Base-by-base conservation (phyloP, 92 coral and sea anemone genomes). In the Montipora capitata region DNA sequence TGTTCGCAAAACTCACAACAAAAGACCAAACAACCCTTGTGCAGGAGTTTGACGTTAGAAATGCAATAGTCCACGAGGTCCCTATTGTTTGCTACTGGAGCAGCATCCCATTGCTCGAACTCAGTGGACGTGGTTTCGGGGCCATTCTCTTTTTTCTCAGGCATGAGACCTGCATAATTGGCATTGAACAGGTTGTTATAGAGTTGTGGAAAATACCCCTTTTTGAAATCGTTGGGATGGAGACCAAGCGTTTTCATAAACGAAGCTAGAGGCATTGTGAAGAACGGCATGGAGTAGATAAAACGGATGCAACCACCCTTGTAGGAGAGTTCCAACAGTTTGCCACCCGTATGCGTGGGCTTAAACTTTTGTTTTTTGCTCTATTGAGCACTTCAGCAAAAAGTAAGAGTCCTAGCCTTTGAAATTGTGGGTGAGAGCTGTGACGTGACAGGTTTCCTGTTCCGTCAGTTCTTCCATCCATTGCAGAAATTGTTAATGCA, bases 51-150 rank as follows among this genome's bases (percentile, higher is more conserved):
- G 0, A 78, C 86, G 67, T 87, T 80, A 1, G 68, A 41, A 3
- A 79, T 48, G 72, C 91, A 80, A 4, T 80, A 81, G 2, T 68
- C 82, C 8, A 72, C 1, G 4, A 81, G 79, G n/a, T 88, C 91
- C 82, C 20, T 18, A 18, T 18, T 18, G 20, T 18, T 18, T 18
- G 20, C 20, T 3, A 27, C 57, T 12, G 16, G 72, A 3, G 70
- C 18, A 1, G 38, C 13, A 3, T 15, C 68, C 20, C 16, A 27
- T 40, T 66, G 76, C 15, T 64, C 51, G 51, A 8, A 45, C 9
- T 5, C 51, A 8, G 5, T 45, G 51, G 9, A 45, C 6, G 51
- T 8, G 51, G 9, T 8, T 8, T 8, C 6, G 7, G 5, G 6
- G 51, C 6, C 51, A 4, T 5, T 45, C 51, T 45, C 6, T 8